Evolutionary conservation across 2,888 invertebrate genomes (phyloP).

Genomic region (Cheilosia urbana): DNA sequence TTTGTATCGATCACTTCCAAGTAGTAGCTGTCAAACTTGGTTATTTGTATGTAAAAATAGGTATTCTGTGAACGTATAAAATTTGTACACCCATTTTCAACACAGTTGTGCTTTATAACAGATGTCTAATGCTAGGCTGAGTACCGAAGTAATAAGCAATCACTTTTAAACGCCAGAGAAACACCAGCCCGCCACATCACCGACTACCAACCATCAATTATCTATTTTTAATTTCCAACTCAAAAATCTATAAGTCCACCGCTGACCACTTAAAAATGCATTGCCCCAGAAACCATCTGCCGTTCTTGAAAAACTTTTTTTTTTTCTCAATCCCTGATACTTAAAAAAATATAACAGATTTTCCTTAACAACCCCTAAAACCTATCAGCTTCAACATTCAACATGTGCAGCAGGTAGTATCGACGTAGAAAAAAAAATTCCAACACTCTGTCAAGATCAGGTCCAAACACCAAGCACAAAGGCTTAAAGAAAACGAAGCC

Average conservation of each 20-base stretch:
- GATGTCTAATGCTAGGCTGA: no score
- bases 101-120: no score
- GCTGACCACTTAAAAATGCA: constrained; percentile 45
- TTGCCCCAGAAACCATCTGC: constrained; percentile 55
- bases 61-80: no score
- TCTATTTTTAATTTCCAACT: background rate
- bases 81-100: no score
- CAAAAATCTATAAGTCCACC: background rate
- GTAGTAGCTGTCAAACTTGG: no score
- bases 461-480: constrained; percentile 31
- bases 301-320: constrained; percentile 35
- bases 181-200: background rate
- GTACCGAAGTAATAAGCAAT: no score
- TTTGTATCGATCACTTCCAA: no score
- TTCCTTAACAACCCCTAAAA: constrained; percentile 46
- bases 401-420: constrained; percentile 68
- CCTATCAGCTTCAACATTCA: constrained; percentile 36
- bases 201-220: background rate
- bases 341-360: constrained; percentile 42
- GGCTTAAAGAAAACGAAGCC: constrained; percentile 45
- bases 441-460: constrained; percentile 57
- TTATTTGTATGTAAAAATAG: no score
- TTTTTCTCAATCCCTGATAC: constrained; percentile 24
- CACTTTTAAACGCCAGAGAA: no score
- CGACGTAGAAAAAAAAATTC: constrained; percentile 27